These are phyloP conservation scores for Dendrolimus pini DNA, from an alignment of 2,888 invertebrate genomes.

Conservation along the genomic window DNA sequence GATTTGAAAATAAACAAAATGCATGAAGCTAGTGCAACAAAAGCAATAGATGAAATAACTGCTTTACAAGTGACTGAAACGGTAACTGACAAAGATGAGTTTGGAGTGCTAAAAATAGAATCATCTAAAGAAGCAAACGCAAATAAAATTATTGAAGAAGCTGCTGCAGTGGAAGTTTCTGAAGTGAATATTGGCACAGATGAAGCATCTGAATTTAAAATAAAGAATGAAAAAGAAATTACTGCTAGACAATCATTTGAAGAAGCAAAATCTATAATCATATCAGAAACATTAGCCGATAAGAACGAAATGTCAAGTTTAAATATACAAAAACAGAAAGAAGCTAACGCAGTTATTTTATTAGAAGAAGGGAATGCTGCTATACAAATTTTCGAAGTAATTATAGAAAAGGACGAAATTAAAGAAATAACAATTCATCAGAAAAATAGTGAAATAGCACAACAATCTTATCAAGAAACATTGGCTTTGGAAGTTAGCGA, in stretches of 20 bases:
- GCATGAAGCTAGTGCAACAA: background rate
- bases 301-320: slow-evolving; percentile 16
- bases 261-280: slow-evolving; percentile 16
- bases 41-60: background rate
- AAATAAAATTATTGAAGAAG: slow-evolving; percentile 3
- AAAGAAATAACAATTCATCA: background rate
- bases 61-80: slow-evolving; percentile 1
- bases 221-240: slow-evolving; percentile 10
- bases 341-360: slow-evolving; percentile 5
- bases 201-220: slow-evolving; percentile 10
- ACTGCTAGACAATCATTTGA: slow-evolving; percentile 12
- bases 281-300: slow-evolving; percentile 9
- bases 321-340: slow-evolving; percentile 8
- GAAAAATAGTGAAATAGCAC: background rate
- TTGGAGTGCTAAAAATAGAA: background rate
- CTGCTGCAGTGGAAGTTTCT: slow-evolving; percentile 10
- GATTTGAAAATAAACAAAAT: background rate
- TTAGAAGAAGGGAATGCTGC: background rate
- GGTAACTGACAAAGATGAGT: background rate
- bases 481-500: background rate
- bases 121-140: slow-evolving; percentile 1
- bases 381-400: slow-evolving; percentile 7
- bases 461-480: background rate
- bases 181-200: slow-evolving; percentile 22
- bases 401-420: slow-evolving; percentile 14